A percentile compares a stretch with the other conserved stretches of the same genome.
Conservation (phyloP, 2,797 vertebrate genomes). For the Antennarius maculatus region DNA sequence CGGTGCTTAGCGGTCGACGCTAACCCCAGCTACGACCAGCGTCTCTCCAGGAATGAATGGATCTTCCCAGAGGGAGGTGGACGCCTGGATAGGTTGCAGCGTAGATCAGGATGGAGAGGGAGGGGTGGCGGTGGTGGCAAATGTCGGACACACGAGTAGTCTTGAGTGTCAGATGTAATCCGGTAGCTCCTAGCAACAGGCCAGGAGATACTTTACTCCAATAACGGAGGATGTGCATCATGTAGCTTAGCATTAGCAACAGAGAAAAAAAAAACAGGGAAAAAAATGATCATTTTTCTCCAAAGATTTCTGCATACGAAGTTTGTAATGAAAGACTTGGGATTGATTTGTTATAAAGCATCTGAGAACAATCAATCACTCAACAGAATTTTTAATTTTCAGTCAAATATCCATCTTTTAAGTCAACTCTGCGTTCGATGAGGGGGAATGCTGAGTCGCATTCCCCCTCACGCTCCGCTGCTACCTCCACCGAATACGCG, state of each 20-base stretch:
- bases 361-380: no score
- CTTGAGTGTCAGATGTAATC: slow-evolving; percentile 48
- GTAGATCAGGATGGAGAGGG: slow-evolving; percentile 35
- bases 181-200: slow-evolving; percentile 30
- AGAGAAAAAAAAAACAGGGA: no score
- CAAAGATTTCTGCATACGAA: background rate
- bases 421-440: no score
- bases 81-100: slow-evolving; percentile 27
- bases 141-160: slow-evolving; percentile 26
- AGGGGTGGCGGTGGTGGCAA: slow-evolving; percentile 1
- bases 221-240: no score
- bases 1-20: slow-evolving; percentile 38
- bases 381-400: no score
- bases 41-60: slow-evolving; percentile 48
- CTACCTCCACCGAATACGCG: slow-evolving; percentile 33
- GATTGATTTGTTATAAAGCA: background rate
- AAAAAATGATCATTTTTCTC: background rate
- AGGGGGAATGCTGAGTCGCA: background rate
- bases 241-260: no score
- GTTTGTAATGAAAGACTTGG: background rate
- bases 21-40: slow-evolving; percentile 38
- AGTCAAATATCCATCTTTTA: background rate
- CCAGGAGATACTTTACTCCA: slow-evolving; percentile 13
- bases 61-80: slow-evolving; percentile 44
- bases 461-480: slow-evolving; percentile 19